A percentile compares a stretch with the other conserved stretches of the same genome.
phyloP scores from a whole-genome alignment of 2,113 vertebrate species.

The Megaceryle torquata region DNA sequence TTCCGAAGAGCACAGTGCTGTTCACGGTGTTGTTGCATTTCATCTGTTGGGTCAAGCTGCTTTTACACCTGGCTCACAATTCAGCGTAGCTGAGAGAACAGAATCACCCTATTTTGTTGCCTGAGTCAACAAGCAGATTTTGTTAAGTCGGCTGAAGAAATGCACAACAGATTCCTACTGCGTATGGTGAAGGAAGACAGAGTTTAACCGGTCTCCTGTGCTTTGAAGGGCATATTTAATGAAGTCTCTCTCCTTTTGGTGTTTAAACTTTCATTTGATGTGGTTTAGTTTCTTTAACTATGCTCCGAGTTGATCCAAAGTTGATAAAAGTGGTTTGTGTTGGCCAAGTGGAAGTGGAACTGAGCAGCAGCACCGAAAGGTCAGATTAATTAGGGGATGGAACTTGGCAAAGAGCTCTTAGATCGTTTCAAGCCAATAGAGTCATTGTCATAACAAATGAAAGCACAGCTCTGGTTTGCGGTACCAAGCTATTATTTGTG shows the following conservation, averaged over 20 bases:
- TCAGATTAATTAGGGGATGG: slow-evolving; percentile 43
- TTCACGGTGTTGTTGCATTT: neutral
- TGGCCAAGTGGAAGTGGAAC: slow-evolving; percentile 10
- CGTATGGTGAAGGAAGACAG: neutral
- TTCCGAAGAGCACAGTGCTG: neutral
- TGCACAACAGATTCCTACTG: neutral
- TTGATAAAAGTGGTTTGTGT: neutral
- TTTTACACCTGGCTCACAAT: slow-evolving; percentile 5
- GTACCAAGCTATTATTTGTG: neutral
- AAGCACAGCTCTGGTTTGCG: neutral
- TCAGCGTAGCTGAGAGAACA: slow-evolving; percentile 2
- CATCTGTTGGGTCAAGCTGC: neutral
- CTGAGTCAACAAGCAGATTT: slow-evolving; percentile 48
- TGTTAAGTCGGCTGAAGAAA: neutral
- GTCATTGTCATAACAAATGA: neutral
- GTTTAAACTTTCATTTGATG: neutral
- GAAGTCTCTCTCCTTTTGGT: neutral
- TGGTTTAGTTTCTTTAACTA: neutral
- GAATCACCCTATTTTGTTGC: slow-evolving; percentile 20
- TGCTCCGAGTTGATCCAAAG: slow-evolving; percentile 1
- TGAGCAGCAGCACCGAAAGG: slow-evolving; percentile 30
- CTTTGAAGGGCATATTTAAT: slow-evolving; percentile 21
- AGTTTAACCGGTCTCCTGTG: neutral
- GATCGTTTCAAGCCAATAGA: neutral
- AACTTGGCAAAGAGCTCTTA: neutral